Evolutionary conservation across 2,888 invertebrate genomes (phyloP), one percentile per base, ranked within the genome.

Genomic region (Alsophila aescularia): DNA sequence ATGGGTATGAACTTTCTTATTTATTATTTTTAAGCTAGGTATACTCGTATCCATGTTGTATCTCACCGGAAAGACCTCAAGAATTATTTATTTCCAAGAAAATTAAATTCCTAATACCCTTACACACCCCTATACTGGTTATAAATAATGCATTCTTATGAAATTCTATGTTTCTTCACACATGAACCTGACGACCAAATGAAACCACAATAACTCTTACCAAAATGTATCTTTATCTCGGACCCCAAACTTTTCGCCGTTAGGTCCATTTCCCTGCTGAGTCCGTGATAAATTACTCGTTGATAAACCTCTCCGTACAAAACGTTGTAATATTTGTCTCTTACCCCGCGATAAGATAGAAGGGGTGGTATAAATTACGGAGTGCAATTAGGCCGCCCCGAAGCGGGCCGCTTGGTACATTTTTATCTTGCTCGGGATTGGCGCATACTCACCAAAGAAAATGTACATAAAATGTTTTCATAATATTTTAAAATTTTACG

Each of bases 261-360:
- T 47, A 47, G 47, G 51, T 50, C 35, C 37, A 24, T 27, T 41
- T 32, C 39, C 41, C 42, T 40, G 50, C 24, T 52, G 36, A 13
- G 24, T n/a, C n/a, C 4, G 10, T 60, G 56, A 63, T 58, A 52
- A 63, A 63, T 58, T 51, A 24, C 21, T 24, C 45, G 45, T 47
- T 58, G 56, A 60, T 63, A 62, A 60, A 52, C 51, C 57, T 43
- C 14, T 34, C 16, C 45, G 36, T 32, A 48, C 52, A 58, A 60
- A 63, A 52, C 52, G 48, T 40, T 8, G 52, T 52, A 52, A 53
- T 60, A 58, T 63, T 60, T 63, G 56, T 63, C 41, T 51, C 39
- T 50, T 24, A 50, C 45, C 41, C 18, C 31, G 49, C 53, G 54
- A 60, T 58, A 57, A 60, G 63, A 63, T 53, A 58, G 50, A 57